Evolutionary conservation across 2,888 invertebrate species (phyloP), one percentile per base, ranked within the genome.

Genomic region (Eupeodes luniger): DNA sequence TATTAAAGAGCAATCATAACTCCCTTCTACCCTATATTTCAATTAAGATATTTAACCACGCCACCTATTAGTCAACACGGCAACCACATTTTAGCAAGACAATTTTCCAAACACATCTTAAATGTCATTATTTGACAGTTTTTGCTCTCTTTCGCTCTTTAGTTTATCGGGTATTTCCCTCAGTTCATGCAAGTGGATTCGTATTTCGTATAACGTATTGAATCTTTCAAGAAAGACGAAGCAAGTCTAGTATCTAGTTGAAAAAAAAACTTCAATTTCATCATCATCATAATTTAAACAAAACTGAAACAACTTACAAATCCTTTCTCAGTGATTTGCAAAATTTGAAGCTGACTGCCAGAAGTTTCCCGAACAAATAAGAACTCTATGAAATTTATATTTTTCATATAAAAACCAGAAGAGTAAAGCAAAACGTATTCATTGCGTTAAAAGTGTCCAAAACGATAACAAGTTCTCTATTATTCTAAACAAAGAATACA

Each of bases 301-400:
- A 83, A 83, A 72, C 36, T 19, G 16, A 86, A 83, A 55, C 47
- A 57, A 55, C n/a, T 51, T 59, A n/a, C 72, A 49, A 83, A 57
- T 77, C 75, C 14, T 19, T 53, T 66, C 40, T 83, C 66, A 87
- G 86, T 87, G 86, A 87, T 83, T 87, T 87, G 86, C 86, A 83
- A 80, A 87, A 83, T 64, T 87, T 77, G 76, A 87, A 80, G 47
- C 70, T 53, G 47, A 36, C 79, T 40, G 76, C 83, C 11, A 80
- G 86, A 87, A 87, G 16, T 27, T 87, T 87, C 83, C 61, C 79
- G 66, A 72, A 19, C 16, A 16, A 49, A 10, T 9, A 34, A 16
- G 19, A 78, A 44, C 1, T 0, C 4, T n/a, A 5, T 10, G 4
- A 2, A 34, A 16, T 49, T 62, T 11, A 0, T n/a, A 2, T 12